Evolutionary conservation across 2,888 invertebrate species (phyloP), one percentile per base, ranked within the genome.

Genomic region (Cheilosia variabilis): DNA sequence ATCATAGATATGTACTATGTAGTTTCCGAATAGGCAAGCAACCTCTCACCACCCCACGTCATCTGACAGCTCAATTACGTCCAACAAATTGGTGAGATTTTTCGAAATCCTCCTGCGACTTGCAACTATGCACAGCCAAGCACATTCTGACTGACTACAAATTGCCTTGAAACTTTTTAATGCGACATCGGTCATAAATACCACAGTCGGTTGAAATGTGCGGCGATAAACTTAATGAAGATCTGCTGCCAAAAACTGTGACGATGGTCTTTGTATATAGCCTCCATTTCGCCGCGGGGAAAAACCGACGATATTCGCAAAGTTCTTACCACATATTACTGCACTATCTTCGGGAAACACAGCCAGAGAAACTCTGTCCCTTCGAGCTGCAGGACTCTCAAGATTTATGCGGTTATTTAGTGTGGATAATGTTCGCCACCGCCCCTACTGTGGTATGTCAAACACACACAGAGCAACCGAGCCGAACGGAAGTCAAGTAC

Each of bases 381-480:
- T 43, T 52, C 53, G 60, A 69, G 63, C 47, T 27, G 24, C 22
- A 7, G 31, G 65, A 58, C 50, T 58, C 58, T 76, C 22, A 60
- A 57, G 57, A 79, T 72, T 79, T 79, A 79, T 72, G 58, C 37
- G 24, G 52, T 34, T 79, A 71, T 79, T 79, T 72, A 71, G 71
- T 55, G 78, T 4, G 71, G 57, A 58, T 78, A 78, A 71, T 78
- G 71, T 45, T 63, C 71, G 52, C 27, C 31, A 9, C 63, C n/a
- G n/a, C 13, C 34, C 34, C 19, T 60, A 10, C 52, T 52, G 41
- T 13, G 19, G 41, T 47, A 50, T 41, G 50, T 75, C 65, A 65
- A 24, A 63, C 45, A 63, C 57, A 60, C 47, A 4, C 58, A 47
- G 17, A 24, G 10, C 60, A 58, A 47, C 41, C 63, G 37, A 58